These are phyloP conservation scores for Rhinogobius similis DNA, from an alignment of 2,113 vertebrate species.

Conservation along the genomic window DNA sequence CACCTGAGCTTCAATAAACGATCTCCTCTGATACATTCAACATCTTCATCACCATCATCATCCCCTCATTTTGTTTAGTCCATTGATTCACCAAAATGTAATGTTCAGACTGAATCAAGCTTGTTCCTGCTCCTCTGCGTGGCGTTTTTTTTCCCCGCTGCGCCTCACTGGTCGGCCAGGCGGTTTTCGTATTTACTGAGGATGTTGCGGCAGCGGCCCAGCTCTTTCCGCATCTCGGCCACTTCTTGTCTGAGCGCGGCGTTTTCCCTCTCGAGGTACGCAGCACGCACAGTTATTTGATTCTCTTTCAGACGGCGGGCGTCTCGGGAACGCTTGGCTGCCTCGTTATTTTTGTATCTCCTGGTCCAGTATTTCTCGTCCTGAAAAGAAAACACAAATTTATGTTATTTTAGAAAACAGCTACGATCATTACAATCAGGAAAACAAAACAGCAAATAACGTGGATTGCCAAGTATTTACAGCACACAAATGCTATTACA, in stretches of 20 bases:
- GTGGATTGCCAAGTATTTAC: too few species aligned
- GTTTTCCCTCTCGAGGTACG: conserved; percentile 93
- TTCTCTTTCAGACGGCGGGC: conserved; percentile 93
- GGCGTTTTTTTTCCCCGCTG: conserved; percentile 1
- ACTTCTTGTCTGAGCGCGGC: conserved; percentile 87
- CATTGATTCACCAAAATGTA: conserved; percentile 41
- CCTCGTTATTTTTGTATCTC: conserved; percentile 90
- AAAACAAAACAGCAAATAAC: neutral
- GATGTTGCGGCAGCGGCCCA: conserved; percentile 87
- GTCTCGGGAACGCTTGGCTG: conserved; percentile 90
- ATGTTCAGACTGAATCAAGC: conserved; percentile 53
- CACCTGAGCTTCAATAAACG: conserved; percentile 75
- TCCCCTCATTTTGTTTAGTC: conserved; percentile 53
- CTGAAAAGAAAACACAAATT: conserved; percentile 56
- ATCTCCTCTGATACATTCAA: conserved; percentile 72
- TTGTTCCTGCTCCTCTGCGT: conserved; percentile 44
- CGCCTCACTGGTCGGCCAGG: conserved; percentile 78
- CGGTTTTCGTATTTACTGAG: conserved; percentile 89
- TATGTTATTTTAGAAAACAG: too few species aligned
- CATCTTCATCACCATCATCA: conserved; percentile 56
- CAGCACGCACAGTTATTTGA: conserved; percentile 89
- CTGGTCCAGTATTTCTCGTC: conserved; percentile 94
- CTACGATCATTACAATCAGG: too few species aligned
- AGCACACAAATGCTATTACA: too few species aligned
- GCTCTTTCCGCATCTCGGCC: conserved; percentile 89